Base-by-base conservation (phyloP, 1,140 invertebrate species). In the Pteromalus puparum region DNA sequence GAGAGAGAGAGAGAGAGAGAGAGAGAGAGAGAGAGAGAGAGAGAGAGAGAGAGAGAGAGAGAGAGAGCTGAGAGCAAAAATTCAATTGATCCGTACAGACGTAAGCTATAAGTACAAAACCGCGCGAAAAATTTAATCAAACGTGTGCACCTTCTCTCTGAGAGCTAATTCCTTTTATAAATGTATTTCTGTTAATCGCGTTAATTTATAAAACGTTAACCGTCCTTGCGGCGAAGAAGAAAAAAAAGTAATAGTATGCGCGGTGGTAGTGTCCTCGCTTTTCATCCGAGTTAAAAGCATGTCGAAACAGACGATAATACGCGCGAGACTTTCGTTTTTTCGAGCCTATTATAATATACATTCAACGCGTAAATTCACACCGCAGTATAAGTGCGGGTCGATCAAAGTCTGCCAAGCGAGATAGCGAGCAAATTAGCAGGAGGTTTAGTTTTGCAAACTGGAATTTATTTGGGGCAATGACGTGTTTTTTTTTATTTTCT, bases 71-170 rank as follows among this genome's bases (percentile, higher is more conserved):
- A 10, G 67, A 42, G 67, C 65, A 72, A 84, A 78, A 83, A 76
- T 76, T 7, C 75, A 78, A 84, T 84, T 79, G 82, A 78, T 83
- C 75, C 42, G 74, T 15, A 34, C 30, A 13, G 68, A 1, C n/a
- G 67, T 70, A 38, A 46, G 26, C 34, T 80, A 81, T 12, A 34
- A 67, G 53, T 79, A 67, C 21, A 78, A 0, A 28, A 70, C 26
- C 48, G 15, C 53, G 53, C 53, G 53, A 61, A 6, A 6, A 18
- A n/a, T 38, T 2, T 53, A 61, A 61, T 61, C 53, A 61, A 0
- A 61, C 5, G 18, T 61, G 5, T 61, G 6, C 53, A 48, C 12
- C 46, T 38, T 9, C 38, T 34, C 34, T 34, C 34, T 34, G n/a
- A n/a, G n/a, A n/a, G n/a, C n/a, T n/a, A n/a, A n/a, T n/a, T n/a